Conservation (phyloP, 2,797 vertebrate genomes). For the Amphiprion clarkii region DNA sequence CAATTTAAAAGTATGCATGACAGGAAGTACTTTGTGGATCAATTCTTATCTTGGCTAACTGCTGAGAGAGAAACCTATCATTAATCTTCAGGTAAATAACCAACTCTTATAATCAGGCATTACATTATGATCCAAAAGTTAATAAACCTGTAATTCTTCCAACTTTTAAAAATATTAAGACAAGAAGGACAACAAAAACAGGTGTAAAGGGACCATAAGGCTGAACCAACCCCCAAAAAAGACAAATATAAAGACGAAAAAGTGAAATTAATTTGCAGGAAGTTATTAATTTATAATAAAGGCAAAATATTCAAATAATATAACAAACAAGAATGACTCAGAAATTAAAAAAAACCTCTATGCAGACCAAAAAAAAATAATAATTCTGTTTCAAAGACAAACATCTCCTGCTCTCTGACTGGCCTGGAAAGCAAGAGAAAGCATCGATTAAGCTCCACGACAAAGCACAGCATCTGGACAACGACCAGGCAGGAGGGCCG, state of each 20-base stretch:
- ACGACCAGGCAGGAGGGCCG: slow-evolving; percentile 5
- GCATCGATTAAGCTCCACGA: slow-evolving; percentile 42
- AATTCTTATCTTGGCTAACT: slow-evolving; percentile 7
- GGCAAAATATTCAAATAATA: slow-evolving; percentile 17
- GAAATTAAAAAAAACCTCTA: slow-evolving; percentile 32
- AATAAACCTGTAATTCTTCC: neutral
- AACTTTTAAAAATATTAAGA: slow-evolving; percentile 42
- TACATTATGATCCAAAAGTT: slow-evolving; percentile 13
- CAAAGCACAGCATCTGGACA: slow-evolving; percentile 40
- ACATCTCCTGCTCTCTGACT: slow-evolving; percentile 12
- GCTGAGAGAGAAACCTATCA: slow-evolving; percentile 17
- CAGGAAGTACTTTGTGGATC: slow-evolving; percentile 8
- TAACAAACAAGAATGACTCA: slow-evolving; percentile 35
- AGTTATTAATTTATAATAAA: slow-evolving; percentile 44
- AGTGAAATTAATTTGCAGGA: slow-evolving; percentile 33
- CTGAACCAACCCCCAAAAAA: slow-evolving; percentile 26
- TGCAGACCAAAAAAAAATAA: slow-evolving; percentile 23
- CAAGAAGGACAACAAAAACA: slow-evolving; percentile 25
- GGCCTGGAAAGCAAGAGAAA: slow-evolving; percentile 43
- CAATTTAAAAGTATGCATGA: slow-evolving; percentile 21
- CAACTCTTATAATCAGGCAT: slow-evolving; percentile 16
- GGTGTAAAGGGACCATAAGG: slow-evolving; percentile 32
- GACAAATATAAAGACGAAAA: slow-evolving; percentile 20
- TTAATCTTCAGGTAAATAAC: slow-evolving; percentile 11
- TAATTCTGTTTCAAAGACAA: slow-evolving; percentile 13